A percentile compares a stretch with the other conserved stretches of the same genome.
These are phyloP conservation scores for Ptilorrhoa leucosticta DNA, from an alignment of 2,113 vertebrate species.

Conservation along the genomic window DNA sequence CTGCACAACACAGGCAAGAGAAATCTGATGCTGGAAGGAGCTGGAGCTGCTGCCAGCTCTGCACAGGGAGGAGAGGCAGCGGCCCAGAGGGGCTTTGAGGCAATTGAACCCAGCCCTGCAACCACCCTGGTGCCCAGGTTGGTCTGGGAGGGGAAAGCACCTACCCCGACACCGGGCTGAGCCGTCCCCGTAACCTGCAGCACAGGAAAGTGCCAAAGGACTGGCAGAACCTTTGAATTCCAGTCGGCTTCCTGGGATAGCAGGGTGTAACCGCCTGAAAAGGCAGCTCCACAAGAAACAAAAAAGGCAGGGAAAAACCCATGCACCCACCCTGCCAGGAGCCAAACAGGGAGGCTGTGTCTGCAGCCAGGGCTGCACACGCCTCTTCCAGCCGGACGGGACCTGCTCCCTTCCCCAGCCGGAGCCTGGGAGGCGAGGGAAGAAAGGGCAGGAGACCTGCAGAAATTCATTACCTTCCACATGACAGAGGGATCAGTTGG, in stretches of 20 bases:
- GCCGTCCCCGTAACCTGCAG: background rate
- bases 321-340: conserved; percentile 43
- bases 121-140: background rate
- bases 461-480: conserved; percentile 50
- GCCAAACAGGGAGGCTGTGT: conserved; percentile 23
- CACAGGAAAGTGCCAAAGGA: background rate
- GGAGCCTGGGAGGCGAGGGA: background rate
- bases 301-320: conserved; percentile 36
- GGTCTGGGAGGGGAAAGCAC: background rate
- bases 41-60: background rate
- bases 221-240: conserved; percentile 41
- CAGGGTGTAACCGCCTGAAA: conserved; percentile 40
- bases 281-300: conserved; percentile 39
- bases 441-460: background rate
- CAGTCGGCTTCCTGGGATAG: background rate
- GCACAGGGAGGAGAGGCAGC: background rate
- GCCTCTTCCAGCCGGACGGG: background rate
- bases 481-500: conserved; percentile 24
- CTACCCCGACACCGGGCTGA: background rate
- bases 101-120: background rate
- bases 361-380: conserved; percentile 29
- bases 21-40: background rate
- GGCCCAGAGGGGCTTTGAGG: background rate
- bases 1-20: background rate
- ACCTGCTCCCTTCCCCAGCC: background rate